Evolutionary conservation across 2,113 vertebrate genomes (phyloP), one percentile per base, ranked within the genome.

Genomic region (Ardeotis arabs): DNA sequence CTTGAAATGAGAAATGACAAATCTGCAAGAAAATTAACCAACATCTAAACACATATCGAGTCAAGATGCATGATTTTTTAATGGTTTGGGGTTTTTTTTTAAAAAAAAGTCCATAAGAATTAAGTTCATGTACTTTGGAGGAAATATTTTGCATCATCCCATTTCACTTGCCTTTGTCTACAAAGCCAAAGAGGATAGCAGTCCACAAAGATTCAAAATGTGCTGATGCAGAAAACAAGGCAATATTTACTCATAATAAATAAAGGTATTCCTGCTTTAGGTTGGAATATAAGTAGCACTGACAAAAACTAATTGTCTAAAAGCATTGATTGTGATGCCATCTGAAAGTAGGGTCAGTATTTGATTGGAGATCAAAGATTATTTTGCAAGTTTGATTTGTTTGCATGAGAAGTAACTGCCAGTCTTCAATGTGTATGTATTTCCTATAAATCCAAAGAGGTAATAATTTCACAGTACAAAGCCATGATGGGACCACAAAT

Each of bases 251-350:
- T 27, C 29, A 20, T 9, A 62, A 58, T 50, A 77, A 76, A n/a
- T 29, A 68, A 93, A 84, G 18, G 3, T 83, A 33, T 24, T 62
- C 24, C 63, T 88, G 37, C 31, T 80, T 90, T 74, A 67, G 13
- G 15, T n/a, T 90, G 37, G 31, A 66, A 87, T 50, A 39, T 14
- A 70, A 77, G 29, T 2, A 3, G 62, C 24, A 73, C 8, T 0
- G 2, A 28, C 52, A 66, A 72, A 81, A 84, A 10, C 12, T 13
- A 31, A 18, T 5, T 59, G 22, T 18, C 70, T 53, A 45, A 44
- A 91, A 86, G 9, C 15, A 39, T 1, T 0, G 9, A 77, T 28
- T 0, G 0, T n/a, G n/a, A n/a, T n/a, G n/a, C n/a, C n/a, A n/a
- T n/a, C n/a, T 25, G 56, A 50, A 90, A 77, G 67, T 1, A 47